Evolutionary conservation across 2,797 vertebrate species (phyloP), one percentile per base, ranked within the genome.

Genomic region (Oreonectes daqikongensis): DNA sequence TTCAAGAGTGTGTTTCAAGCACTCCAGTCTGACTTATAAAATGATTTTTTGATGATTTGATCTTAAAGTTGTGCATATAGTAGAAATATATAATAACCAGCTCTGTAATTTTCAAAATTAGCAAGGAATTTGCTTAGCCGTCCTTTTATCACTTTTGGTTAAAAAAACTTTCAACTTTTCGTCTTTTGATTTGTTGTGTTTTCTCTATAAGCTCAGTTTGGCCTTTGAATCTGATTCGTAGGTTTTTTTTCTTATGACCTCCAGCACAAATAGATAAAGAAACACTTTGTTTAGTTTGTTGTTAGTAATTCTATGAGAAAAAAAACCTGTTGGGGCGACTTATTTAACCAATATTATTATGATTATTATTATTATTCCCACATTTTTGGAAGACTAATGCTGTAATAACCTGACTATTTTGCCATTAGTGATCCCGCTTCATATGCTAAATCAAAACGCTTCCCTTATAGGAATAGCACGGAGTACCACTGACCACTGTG

Each of bases 401-500:
- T 40, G 17, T 52, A 15, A 24, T 35, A 15, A 24, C 63, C n/a
- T 57, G 38, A 46, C 57, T 63, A 40, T 26, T 15, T 32, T 26
- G 61, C 52, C 52, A 40, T 79, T 69, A 75, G 75, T 24, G 24
- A 38, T 55, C 57, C 50, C 59, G 28, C 28, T 17, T 60, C 28
- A 61, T 38, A 30, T 35, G 59, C 78, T 66, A 77, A 72, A 68
- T 81, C 50, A 77, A 40, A 79, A 75, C 11, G 48, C 55, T 78
- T 78, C 68, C 69, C 68, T 69, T 80, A 75, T 65, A 48, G 60
- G 20, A 12, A 64, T 61, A 75, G 68, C 72, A 77, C 81, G 69
- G 69, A 81, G 81, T 70, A 78, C 86, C 83, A 87, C 88, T 92
- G 87, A 91, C 91, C 90, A 86, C 69, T 75, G 70, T 78, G 89